These are phyloP conservation scores for Aethes cnicana DNA, from an alignment of 2,888 invertebrate genomes.

Conservation along the genomic window DNA sequence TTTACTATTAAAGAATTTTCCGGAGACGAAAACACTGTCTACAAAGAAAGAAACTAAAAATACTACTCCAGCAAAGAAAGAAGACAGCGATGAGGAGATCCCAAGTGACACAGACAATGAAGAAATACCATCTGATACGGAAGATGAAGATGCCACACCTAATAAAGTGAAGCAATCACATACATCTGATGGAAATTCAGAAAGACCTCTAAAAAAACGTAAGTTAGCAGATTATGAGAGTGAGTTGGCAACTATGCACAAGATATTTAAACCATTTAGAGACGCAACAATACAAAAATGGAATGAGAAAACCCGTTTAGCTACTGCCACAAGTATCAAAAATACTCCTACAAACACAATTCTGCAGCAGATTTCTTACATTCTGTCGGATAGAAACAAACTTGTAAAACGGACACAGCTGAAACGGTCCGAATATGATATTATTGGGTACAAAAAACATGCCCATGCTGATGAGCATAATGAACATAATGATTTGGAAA, in stretches of 20 bases:
- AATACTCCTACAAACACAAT: conserved; percentile 84
- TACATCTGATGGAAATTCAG: conserved; percentile 37
- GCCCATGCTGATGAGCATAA: conserved; percentile 38
- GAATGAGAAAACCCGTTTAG: conserved; percentile 94
- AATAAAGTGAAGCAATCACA: conserved; percentile 40
- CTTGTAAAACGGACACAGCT: conserved; percentile 90
- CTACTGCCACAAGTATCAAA: conserved; percentile 85
- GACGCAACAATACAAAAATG: conserved; percentile 94
- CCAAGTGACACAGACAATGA: conserved; percentile 83
- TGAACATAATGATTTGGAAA: conserved; percentile 43
- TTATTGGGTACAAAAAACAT: conserved; percentile 82
- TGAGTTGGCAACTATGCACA: conserved; percentile 81
- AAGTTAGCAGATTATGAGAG: conserved; percentile 83
- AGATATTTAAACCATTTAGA: conserved; percentile 85
- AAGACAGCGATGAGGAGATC: conserved; percentile 70
- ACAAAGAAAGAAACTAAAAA: conserved; percentile 48
- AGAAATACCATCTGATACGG: conserved; percentile 85
- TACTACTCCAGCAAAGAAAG: conserved; percentile 48
- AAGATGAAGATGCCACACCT: conserved; percentile 62
- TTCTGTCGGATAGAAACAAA: conserved; percentile 89
- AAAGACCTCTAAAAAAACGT: conserved; percentile 62
- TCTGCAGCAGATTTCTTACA: conserved; percentile 92
- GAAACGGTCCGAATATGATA: conserved; percentile 88
- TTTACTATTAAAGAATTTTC: conserved; percentile 82
- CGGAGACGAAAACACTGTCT: conserved; percentile 85